Evolutionary conservation across 2,888 invertebrate species (phyloP), one percentile per base, ranked within the genome.

Genomic region (Hirtodrosophila trivittata): DNA sequence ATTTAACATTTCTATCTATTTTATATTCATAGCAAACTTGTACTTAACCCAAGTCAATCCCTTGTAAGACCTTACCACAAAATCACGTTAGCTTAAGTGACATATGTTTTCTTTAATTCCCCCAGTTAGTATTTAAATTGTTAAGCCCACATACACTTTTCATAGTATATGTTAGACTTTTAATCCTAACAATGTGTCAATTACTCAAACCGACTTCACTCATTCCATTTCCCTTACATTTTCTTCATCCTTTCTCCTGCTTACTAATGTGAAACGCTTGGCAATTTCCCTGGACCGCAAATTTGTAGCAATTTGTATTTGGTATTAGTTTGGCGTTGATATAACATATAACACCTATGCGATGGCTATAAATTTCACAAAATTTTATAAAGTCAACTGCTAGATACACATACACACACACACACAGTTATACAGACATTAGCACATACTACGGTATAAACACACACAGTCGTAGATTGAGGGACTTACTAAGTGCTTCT

Each of bases 361-460:
- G 65, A 32, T 72, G 64, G 74, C 78, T 78, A 74, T 81, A 81
- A 71, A 81, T 82, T 78, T 78, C 62, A 74, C 65, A 71, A 78
- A 67, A 82, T 85, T 82, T 72, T 85, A 75, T 82, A 83, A 85
- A 83, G 86, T 85, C 77, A 83, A 83, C 86, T 82, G 54, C 49
- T 9, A 60, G 38, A 75, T 41, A 68, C 26, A 45, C 35, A 51
- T 25, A 56, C 51, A 59, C 33, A 13, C 37, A 42, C 25, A 38
- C 39, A 16, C 25, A 46, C 32, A 35, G 18, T 21, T 21, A 21
- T 3, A 32, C 35, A 28, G 14, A n/a, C 1, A 7, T 8, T 21
- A 26, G 50, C 35, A 13, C 16, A 37, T 30, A 14, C 30, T 32
- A 14, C n/a, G n/a, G n/a, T 30, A 28, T 9, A 16, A 10, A 30